Conservation (phyloP, 2,113 vertebrate genomes). For the Melanostigma gelatinosum region DNA sequence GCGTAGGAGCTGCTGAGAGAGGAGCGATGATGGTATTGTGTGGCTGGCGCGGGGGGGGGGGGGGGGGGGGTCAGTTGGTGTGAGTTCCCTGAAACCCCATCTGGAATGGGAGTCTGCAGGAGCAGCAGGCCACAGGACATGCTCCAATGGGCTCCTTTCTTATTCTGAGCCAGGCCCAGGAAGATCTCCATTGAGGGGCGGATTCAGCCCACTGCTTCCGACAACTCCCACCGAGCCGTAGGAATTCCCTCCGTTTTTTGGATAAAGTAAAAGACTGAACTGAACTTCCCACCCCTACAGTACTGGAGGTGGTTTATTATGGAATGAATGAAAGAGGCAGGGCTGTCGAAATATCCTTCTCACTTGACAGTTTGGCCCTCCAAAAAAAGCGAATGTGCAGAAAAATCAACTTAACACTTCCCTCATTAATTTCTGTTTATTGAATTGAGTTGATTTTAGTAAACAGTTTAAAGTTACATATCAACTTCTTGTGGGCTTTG, state of each 20-base stretch:
- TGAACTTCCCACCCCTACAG: slow-evolving; percentile 20
- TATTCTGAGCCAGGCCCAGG: slow-evolving; percentile 63
- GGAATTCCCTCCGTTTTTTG: slow-evolving; percentile 70
- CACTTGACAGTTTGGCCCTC: slow-evolving; percentile 44
- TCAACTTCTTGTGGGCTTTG: slow-evolving; percentile 47
- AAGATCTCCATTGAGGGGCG: slow-evolving; percentile 75
- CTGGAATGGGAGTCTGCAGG: slow-evolving; percentile 69
- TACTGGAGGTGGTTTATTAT: slow-evolving; percentile 46
- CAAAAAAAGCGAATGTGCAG: slow-evolving; percentile 49
- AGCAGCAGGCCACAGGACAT: slow-evolving; percentile 64
- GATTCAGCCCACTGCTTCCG: slow-evolving; percentile 74
- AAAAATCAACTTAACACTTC: slow-evolving; percentile 55
- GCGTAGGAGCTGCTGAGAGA: slow-evolving; percentile 73
- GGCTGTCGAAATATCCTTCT: slow-evolving; percentile 34
- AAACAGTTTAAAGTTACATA: slow-evolving; percentile 58
- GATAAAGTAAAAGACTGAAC: slow-evolving; percentile 65
- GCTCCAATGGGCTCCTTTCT: slow-evolving; percentile 77
- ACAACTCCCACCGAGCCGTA: slow-evolving; percentile 75
- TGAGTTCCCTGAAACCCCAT: slow-evolving; percentile 74
- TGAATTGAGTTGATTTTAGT: slow-evolving; percentile 51
- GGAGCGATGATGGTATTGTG: slow-evolving; percentile 62
- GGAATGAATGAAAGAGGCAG: slow-evolving; percentile 36
- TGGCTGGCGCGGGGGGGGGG: slow-evolving; percentile 39
- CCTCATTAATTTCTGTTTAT: slow-evolving; percentile 64
- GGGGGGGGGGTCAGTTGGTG: slow-evolving; percentile 62